Conservation (phyloP, 2,888 invertebrate genomes). For the Napeogenes sylphis region DNA sequence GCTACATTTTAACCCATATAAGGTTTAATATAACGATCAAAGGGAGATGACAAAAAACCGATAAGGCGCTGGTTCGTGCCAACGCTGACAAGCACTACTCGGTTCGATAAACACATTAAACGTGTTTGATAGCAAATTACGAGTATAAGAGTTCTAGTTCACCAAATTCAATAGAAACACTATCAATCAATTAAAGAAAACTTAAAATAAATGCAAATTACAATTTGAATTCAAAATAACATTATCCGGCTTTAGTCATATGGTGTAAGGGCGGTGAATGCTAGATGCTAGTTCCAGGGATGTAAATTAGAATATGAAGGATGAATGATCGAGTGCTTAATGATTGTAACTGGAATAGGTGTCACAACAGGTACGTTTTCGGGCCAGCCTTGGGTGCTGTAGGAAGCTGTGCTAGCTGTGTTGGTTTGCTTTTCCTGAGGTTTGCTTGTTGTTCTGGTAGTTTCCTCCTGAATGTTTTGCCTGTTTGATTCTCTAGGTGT, state of each 20-base stretch:
- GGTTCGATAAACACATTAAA: slow-evolving; percentile 24
- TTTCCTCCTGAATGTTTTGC: slow-evolving; percentile 31
- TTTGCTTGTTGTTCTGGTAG: slow-evolving; percentile 31
- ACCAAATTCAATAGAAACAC: slow-evolving; percentile 11
- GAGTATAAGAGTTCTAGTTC: slow-evolving; percentile 12
- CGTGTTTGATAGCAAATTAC: slow-evolving; percentile 14
- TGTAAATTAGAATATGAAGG: slow-evolving; percentile 49
- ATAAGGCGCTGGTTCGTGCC: slow-evolving; percentile 23
- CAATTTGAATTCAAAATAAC: slow-evolving; percentile 31
- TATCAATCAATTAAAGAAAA: slow-evolving; percentile 8
- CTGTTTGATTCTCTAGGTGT: slow-evolving; percentile 22
- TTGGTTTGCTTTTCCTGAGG: slow-evolving; percentile 33
- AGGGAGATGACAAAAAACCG: slow-evolving; percentile 26
- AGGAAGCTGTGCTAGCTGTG: slow-evolving; percentile 27
- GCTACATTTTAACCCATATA: slow-evolving; percentile 15
- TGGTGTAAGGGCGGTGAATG: slow-evolving; percentile 11
- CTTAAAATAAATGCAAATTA: slow-evolving; percentile 40
- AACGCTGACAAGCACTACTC: slow-evolving; percentile 19
- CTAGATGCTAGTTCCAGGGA: slow-evolving; percentile 46
- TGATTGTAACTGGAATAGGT: slow-evolving; percentile 48
- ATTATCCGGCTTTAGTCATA: slow-evolving; percentile 8
- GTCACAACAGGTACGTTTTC: slow-evolving; percentile 36
- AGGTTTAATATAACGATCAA: slow-evolving; percentile 28
- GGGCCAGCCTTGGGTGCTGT: slow-evolving; percentile 36
- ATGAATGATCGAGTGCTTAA: slow-evolving; percentile 55